phyloP scores from a whole-genome alignment of 2,888 invertebrate species.

The Parnassius mnemosyne region DNA sequence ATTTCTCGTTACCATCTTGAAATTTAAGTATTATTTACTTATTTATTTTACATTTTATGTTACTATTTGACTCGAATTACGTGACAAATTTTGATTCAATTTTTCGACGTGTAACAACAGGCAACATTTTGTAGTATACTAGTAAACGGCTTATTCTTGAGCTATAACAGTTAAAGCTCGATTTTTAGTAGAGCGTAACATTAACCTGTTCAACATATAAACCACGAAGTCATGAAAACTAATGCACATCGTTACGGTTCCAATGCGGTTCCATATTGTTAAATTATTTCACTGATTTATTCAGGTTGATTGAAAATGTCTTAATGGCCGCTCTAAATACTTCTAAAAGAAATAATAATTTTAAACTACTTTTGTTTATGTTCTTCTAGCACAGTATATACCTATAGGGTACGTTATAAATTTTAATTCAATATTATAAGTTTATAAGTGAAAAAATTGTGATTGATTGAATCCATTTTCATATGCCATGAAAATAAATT shows the following conservation, averaged over 20 bases:
- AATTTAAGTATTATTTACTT: too few species aligned
- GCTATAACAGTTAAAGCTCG: too few species aligned
- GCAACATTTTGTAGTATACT: neutral
- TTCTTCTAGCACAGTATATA: neutral
- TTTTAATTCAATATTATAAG: too few species aligned
- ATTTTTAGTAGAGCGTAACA: neutral
- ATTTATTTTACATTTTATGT: too few species aligned
- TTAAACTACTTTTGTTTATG: neutral
- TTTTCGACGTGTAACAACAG: neutral
- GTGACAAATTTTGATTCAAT: too few species aligned
- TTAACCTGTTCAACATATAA: conserved; percentile 7
- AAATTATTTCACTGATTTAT: conserved; percentile 11
- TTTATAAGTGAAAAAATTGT: too few species aligned
- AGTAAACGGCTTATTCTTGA: neutral
- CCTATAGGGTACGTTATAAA: too few species aligned
- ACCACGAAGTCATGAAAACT: conserved; percentile 4
- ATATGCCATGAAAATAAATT: too few species aligned
- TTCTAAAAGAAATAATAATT: neutral
- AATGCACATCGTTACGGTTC: conserved; percentile 18
- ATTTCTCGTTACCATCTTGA: too few species aligned
- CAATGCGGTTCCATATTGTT: conserved; percentile 14
- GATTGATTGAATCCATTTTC: too few species aligned
- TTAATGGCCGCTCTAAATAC: conserved; percentile 20
- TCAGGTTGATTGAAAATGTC: conserved; percentile 15
- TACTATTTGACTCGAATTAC: too few species aligned